phyloP scores from a whole-genome alignment of 2,113 vertebrate genomes.

The Condylura cristata region DNA sequence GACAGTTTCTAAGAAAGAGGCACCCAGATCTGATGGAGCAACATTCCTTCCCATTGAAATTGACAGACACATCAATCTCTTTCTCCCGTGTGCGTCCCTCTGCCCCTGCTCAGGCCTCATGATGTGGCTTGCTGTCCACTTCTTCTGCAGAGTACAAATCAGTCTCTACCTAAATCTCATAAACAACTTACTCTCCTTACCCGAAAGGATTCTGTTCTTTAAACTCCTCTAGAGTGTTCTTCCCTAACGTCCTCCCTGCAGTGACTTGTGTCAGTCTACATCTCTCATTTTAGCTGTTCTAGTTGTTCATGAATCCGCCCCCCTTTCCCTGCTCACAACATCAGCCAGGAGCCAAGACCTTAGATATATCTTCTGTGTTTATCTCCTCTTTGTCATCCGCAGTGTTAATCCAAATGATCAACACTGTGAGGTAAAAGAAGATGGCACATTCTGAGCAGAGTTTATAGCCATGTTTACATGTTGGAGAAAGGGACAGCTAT shows the following conservation, averaged over 20 bases:
- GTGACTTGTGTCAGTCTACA: not conserved
- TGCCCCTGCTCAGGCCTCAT: no score
- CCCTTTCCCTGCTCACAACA: not conserved
- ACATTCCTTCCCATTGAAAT: not conserved
- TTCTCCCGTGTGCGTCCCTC: not conserved
- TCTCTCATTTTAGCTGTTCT: not conserved
- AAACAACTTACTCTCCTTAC: not conserved
- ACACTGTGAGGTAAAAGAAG: not conserved
- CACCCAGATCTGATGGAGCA: not conserved
- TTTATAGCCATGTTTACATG: not conserved
- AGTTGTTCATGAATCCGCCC: not conserved
- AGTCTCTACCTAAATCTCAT: not conserved
- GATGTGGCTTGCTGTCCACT: not conserved
- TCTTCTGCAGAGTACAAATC: not conserved
- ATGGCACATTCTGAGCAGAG: not conserved
- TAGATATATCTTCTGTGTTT: not conserved
- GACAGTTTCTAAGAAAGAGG: not conserved
- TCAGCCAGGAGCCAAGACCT: not conserved
- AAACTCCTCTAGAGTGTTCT: not conserved
- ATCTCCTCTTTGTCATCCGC: not conserved
- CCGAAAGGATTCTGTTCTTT: not conserved
- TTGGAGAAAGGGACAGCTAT: not conserved
- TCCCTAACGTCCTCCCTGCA: not conserved
- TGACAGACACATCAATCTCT: not conserved
- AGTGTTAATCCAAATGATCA: not conserved